Conservation (phyloP, 2,888 invertebrate species). For the Melanargia galathea region DNA sequence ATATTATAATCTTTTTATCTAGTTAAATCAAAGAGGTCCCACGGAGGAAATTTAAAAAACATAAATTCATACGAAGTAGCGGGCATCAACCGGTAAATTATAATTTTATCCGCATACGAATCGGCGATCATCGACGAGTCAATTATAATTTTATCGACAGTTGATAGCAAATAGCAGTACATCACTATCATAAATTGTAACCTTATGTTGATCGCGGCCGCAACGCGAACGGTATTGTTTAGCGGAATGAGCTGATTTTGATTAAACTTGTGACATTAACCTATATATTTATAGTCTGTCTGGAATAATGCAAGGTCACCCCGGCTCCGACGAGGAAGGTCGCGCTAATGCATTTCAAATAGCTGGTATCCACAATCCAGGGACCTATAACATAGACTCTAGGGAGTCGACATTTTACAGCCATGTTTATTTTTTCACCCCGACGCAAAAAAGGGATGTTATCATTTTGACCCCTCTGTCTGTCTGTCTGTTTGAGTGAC, state of each 20-base stretch:
- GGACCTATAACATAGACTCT: background rate
- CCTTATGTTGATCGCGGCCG: background rate
- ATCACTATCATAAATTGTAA: background rate
- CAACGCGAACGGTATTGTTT: slow-evolving; percentile 4
- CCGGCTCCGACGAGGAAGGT: background rate
- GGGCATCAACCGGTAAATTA: no score
- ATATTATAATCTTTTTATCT: no score
- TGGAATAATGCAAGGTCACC: background rate
- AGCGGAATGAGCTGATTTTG: slow-evolving; percentile 12
- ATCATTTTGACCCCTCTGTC: no score
- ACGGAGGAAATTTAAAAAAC: no score
- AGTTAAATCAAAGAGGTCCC: no score
- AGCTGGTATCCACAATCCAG: background rate
- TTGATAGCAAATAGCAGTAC: background rate
- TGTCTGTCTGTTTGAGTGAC: no score
- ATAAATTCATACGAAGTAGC: no score
- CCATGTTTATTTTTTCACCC: no score
- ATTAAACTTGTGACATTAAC: slow-evolving; percentile 21
- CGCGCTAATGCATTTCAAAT: background rate
- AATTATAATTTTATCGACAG: background rate
- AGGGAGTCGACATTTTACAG: background rate
- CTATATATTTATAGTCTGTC: slow-evolving; percentile 1
- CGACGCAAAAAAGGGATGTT: no score
- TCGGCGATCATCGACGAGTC: background rate
- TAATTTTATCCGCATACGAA: no score